These are phyloP conservation scores for Centropristis striata DNA, from an alignment of 2,113 vertebrate genomes.

Conservation along the genomic window DNA sequence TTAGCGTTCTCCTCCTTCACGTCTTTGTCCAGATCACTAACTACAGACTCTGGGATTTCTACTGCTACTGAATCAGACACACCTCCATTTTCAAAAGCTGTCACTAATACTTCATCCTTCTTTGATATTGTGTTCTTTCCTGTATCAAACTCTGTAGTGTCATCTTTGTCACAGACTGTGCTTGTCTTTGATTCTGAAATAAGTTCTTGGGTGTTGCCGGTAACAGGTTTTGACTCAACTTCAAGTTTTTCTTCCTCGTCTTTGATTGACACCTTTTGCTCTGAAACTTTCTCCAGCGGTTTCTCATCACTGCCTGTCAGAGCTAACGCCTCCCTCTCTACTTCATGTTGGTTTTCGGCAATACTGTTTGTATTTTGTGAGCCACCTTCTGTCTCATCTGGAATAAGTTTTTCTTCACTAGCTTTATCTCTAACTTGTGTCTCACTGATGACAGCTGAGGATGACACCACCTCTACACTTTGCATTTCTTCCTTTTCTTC, in stretches of 20 bases:
- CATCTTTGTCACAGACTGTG: constrained; percentile 37
- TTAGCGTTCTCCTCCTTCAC: constrained; percentile 44
- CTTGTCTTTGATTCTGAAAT: constrained; percentile 55
- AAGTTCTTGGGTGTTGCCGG: constrained; percentile 46
- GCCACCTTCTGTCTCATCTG: constrained; percentile 16
- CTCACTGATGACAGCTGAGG: constrained; percentile 43
- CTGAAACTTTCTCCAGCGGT: constrained; percentile 14
- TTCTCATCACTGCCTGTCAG: constrained; percentile 29
- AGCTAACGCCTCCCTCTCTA: constrained; percentile 1
- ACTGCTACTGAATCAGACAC: constrained; percentile 44
- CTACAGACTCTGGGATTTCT: constrained; percentile 72
- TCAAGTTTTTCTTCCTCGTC: constrained; percentile 47
- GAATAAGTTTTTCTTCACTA: constrained; percentile 23
- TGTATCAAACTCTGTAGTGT: constrained; percentile 27
- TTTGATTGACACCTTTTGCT: constrained; percentile 53
- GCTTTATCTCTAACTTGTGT: constrained; percentile 28
- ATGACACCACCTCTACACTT: constrained; percentile 25
- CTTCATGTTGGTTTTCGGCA: constrained; percentile 52
- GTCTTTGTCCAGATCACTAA: constrained; percentile 60
- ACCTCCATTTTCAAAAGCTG: constrained; percentile 43
- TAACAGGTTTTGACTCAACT: constrained; percentile 56
- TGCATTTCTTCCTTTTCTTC: constrained; percentile 39
- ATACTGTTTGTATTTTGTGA: constrained; percentile 28
- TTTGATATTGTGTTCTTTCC: constrained; percentile 47
- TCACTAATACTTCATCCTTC: constrained; percentile 33